Conservation (phyloP, 2,888 invertebrate genomes). For the Philaethria dido region DNA sequence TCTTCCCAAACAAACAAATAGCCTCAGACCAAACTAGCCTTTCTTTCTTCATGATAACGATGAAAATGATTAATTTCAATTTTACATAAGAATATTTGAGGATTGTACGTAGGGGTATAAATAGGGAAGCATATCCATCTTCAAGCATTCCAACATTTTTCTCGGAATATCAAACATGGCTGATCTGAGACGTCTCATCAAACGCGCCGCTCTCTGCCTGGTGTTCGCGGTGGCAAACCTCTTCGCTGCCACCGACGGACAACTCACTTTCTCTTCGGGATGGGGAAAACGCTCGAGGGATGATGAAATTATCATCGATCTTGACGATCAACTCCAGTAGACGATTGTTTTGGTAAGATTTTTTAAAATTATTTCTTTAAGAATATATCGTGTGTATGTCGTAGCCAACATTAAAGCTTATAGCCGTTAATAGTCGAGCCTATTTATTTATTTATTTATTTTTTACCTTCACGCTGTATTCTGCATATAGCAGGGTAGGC, state of each 20-base stretch:
- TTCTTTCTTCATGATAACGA: neutral
- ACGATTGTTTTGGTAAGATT: conserved; percentile 20
- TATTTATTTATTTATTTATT: too few species aligned
- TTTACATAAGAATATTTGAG: neutral
- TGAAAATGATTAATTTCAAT: neutral
- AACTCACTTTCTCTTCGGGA: conserved; percentile 82
- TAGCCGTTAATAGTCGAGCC: too few species aligned
- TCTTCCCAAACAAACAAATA: neutral
- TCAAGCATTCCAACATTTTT: conserved; percentile 26
- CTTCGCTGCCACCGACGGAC: conserved; percentile 62
- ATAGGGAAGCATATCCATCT: conserved; percentile 43
- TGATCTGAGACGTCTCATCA: conserved; percentile 42
- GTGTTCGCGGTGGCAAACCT: conserved; percentile 52
- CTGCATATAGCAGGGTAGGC: too few species aligned
- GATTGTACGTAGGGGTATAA: conserved; percentile 43
- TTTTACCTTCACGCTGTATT: too few species aligned
- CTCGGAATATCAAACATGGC: conserved; percentile 38
- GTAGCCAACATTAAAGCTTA: too few species aligned
- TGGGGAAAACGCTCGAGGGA: conserved; percentile 79
- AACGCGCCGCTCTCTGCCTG: conserved; percentile 43
- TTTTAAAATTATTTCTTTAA: neutral
- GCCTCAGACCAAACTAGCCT: neutral
- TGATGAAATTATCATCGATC: conserved; percentile 45
- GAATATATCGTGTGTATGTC: neutral
- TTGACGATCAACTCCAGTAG: conserved; percentile 45